phyloP scores from a whole-genome alignment of 35 echinoderm and acorn worm species.

The Holothuria glaberrima region DNA sequence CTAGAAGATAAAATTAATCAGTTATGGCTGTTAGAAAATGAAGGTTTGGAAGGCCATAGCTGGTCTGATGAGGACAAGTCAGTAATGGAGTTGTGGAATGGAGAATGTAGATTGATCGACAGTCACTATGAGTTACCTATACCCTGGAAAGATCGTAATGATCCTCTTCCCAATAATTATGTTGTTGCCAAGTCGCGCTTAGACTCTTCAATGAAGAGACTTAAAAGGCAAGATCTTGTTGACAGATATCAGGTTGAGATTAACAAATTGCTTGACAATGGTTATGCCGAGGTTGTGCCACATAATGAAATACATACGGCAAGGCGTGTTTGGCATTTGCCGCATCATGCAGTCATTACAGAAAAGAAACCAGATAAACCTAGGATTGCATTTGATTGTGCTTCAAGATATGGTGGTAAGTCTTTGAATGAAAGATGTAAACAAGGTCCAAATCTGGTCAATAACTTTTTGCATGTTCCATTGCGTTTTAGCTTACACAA shows the following conservation, averaged over 20 bases:
- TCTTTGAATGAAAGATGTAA: constrained; percentile 52
- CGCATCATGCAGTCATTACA: constrained; percentile 42
- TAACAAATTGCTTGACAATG: constrained; percentile 7
- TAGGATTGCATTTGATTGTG: constrained; percentile 50
- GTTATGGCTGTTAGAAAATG: constrained; percentile 20
- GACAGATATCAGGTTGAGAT: constrained; percentile 5
- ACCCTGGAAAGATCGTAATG: constrained; percentile 30
- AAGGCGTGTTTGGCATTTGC: constrained; percentile 52
- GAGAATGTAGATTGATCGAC: constrained; percentile 27
- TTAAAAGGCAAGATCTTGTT: constrained; percentile 16
- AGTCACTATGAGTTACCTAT: constrained; percentile 20
- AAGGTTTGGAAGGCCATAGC: constrained; percentile 7
- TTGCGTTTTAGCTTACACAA: constrained; percentile 11
- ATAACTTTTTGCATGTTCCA: not conserved
- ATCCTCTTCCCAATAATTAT: constrained; percentile 13
- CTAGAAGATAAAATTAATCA: constrained; percentile 3
- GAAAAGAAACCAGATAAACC: constrained; percentile 37
- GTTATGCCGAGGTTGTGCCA: constrained; percentile 13
- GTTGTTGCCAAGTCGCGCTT: not conserved
- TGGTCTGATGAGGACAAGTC: constrained; percentile 18
- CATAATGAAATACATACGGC: not conserved
- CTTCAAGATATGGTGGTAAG: constrained; percentile 32
- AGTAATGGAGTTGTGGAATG: constrained; percentile 14
- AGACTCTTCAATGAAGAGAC: constrained; percentile 16
- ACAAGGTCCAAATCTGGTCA: constrained; percentile 9